Conservation (phyloP, 2,888 invertebrate species). For the Flabesymbios commensalis region DNA sequence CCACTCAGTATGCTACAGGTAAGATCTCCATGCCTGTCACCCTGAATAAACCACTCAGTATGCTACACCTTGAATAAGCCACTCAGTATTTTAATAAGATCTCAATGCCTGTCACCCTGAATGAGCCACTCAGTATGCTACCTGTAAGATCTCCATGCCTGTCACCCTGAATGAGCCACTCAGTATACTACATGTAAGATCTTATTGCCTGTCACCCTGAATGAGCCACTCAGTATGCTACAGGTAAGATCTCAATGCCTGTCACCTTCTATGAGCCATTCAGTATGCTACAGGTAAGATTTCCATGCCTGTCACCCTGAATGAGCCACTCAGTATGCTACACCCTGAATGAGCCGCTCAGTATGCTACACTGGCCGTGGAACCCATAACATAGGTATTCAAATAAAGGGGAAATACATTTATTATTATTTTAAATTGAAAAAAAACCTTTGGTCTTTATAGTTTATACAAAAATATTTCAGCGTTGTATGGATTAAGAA, state of each 20-base stretch:
- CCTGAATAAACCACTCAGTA: conserved; percentile 81
- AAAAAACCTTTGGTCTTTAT: too few relatives aligned
- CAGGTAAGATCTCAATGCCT: conserved; percentile 81
- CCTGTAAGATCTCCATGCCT: conserved; percentile 86
- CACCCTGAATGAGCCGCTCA: conserved; percentile 83
- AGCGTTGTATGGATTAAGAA: too few relatives aligned
- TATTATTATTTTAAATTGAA: too few relatives aligned
- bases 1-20: too few relatives aligned
- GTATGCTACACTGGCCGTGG: conserved; percentile 80
- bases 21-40: conserved; percentile 87
- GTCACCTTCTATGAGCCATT: conserved; percentile 83
- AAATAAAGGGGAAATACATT: too few relatives aligned
- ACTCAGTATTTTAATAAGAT: too few relatives aligned
- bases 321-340: conserved; percentile 81
- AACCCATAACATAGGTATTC: too few relatives aligned
- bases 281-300: conserved; percentile 81
- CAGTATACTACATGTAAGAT: conserved; percentile 80
- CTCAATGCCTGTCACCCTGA: conserved; percentile 83
- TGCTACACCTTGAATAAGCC: too few relatives aligned
- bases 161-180: conserved; percentile 84
- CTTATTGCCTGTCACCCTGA: conserved; percentile 83
- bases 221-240: conserved; percentile 80
- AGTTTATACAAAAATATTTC: too few relatives aligned
- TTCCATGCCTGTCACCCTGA: conserved; percentile 83
- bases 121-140: conserved; percentile 81